Base-by-base conservation (phyloP, 2,888 invertebrate species). In the Leptinotarsa haldemani region DNA sequence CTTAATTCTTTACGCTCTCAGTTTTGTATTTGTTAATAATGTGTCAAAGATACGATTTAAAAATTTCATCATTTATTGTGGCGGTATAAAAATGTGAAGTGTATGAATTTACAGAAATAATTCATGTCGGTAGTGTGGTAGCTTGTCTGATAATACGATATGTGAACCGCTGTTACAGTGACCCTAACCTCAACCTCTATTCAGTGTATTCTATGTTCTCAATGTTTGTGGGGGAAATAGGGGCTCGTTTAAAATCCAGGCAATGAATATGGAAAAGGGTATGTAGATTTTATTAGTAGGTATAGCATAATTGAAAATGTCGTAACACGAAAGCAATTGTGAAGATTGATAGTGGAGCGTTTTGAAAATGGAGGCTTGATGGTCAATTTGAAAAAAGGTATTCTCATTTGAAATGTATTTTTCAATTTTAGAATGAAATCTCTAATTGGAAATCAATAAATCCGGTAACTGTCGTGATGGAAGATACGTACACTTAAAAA, bases 111-210 rank as follows among this genome's bases (percentile, higher is more conserved):
- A 22, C 22, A 20, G 20, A 22, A 4, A 13, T 18, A 12, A 18
- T 20, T 18, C 18, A 0, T 13, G 13, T 20, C 9, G 12, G 56
- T 22, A 3, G 13, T 12, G 13, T 13, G 22, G 56, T 3, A 12
- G 52, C 52, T 7, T 52, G 7, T 52, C 18, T 52, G 52, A 18
- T 18, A 9, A 52, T 52, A 12, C 18, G 18, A 9, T 56, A 13
- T 56, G 56, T 20, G 56, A 20, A 56, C 12, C 56, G 22, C 22
- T 22, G 56, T 56, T 20, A 56, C 56, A 56, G 22, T 56, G 56
- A 56, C 56, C 56, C 56, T 56, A 56, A 56, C 56, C 56, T 56
- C 56, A 56, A 56, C 56, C 56, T 25, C 22, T 56, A 56, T 56
- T 20, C 13, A 20, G 22, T 13, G 12, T 22, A 20, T 4, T 12